Evolutionary conservation across 2,888 invertebrate genomes (phyloP).

Genomic region (Diachrysia chrysitis): DNA sequence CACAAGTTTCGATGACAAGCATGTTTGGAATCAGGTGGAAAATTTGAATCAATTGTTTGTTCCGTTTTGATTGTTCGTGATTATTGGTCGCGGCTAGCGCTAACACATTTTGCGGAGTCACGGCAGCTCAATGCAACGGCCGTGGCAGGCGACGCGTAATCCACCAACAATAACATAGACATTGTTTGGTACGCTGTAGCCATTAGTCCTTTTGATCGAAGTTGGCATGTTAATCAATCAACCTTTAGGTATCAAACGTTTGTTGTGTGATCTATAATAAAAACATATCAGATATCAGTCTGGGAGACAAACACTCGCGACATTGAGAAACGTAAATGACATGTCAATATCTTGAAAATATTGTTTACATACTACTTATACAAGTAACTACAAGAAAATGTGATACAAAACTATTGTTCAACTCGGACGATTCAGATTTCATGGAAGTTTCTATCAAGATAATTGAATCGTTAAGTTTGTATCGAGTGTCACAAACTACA

Average conservation of each 20-base stretch:
- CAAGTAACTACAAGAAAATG: background rate
- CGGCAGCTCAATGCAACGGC: slow-evolving; percentile 26
- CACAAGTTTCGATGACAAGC: background rate
- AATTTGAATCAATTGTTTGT: slow-evolving; percentile 5
- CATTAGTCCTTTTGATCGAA: slow-evolving; percentile 61
- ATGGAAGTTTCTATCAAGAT: background rate
- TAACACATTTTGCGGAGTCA: slow-evolving; percentile 30
- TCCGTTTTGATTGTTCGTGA: slow-evolving; percentile 15
- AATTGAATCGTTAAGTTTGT: background rate
- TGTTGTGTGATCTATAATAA: slow-evolving; percentile 41
- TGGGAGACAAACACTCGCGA: slow-evolving; percentile 38
- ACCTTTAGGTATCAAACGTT: slow-evolving; percentile 39
- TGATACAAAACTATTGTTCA: background rate
- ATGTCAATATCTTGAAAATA: slow-evolving; percentile 19
- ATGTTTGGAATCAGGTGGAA: background rate
- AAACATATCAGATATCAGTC: slow-evolving; percentile 30
- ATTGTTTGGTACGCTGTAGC: slow-evolving; percentile 47
- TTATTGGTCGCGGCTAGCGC: slow-evolving; percentile 6
- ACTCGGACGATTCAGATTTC: background rate
- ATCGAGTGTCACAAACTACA: background rate
- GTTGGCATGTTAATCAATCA: slow-evolving; percentile 67
- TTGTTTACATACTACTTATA: slow-evolving; percentile 1
- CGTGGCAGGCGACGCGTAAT: slow-evolving; percentile 35
- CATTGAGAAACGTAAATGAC: slow-evolving; percentile 17
- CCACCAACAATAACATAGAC: slow-evolving; percentile 49